Evolutionary conservation across 2,797 vertebrate genomes (phyloP).

Genomic region (Malurus splendens): DNA sequence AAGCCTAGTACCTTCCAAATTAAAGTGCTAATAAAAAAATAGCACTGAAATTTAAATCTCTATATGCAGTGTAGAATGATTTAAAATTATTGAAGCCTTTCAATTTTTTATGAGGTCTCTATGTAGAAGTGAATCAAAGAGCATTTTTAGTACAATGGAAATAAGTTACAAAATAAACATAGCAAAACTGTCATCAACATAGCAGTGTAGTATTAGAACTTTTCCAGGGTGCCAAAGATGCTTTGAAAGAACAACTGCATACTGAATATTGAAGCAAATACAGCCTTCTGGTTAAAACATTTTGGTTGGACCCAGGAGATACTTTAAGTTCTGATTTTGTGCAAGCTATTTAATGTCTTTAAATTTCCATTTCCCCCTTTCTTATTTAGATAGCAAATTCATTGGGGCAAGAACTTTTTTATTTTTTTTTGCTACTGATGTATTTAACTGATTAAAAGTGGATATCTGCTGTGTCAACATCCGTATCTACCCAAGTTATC

Average conservation of each 20-base stretch:
- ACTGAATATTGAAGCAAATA: background rate
- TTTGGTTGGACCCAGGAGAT: background rate
- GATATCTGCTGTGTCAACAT: background rate
- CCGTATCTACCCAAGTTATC: background rate
- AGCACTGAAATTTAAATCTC: slow-evolving; percentile 68
- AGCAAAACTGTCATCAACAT: background rate
- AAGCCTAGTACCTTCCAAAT: slow-evolving; percentile 67
- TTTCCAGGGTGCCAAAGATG: background rate
- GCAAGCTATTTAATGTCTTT: background rate
- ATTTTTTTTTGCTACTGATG: background rate
- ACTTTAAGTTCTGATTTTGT: background rate
- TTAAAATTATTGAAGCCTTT: slow-evolving; percentile 71
- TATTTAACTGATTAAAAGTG: background rate
- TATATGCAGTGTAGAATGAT: slow-evolving; percentile 59
- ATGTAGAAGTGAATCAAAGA: slow-evolving; percentile 55
- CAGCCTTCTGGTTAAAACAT: background rate
- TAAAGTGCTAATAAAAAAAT: slow-evolving; percentile 74
- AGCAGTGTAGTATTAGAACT: background rate
- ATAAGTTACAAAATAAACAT: slow-evolving; percentile 48
- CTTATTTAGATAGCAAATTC: background rate
- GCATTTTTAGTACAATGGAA: slow-evolving; percentile 44
- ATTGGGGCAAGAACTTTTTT: background rate
- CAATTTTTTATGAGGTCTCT: slow-evolving; percentile 69
- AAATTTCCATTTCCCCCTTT: background rate
- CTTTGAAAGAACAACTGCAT: background rate